phyloP scores from a whole-genome alignment of 2,888 invertebrate genomes.

The Drosophila engyochracea region DNA sequence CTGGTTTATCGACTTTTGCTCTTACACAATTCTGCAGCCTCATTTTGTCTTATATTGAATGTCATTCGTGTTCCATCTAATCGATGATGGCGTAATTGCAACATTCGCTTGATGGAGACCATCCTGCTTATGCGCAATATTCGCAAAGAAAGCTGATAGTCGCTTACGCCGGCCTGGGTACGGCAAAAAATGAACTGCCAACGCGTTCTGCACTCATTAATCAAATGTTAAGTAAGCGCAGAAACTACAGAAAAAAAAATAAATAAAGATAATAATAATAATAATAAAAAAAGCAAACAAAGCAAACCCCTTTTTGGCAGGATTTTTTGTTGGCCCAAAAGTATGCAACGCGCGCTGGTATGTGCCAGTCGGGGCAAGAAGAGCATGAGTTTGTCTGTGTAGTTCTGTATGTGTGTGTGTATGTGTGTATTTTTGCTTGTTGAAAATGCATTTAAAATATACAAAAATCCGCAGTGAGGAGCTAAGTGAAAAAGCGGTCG shows the following conservation, averaged over 20 bases:
- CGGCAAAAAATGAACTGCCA: constrained; percentile 75
- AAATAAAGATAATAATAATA: background rate
- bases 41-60: constrained; percentile 23
- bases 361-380: constrained; percentile 6
- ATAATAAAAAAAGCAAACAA: constrained; percentile 23
- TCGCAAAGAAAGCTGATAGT: constrained; percentile 24
- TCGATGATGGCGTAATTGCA: constrained; percentile 60
- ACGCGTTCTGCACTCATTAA: constrained; percentile 73
- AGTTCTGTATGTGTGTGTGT: constrained; percentile 3
- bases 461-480: constrained; percentile 69
- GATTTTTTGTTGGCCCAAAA: constrained; percentile 55
- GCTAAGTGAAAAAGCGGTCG: constrained; percentile 75
- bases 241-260: constrained; percentile 17
- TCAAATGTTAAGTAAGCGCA: constrained; percentile 77
- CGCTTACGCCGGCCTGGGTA: constrained; percentile 38
- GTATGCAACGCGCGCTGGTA: constrained; percentile 54
- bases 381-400: background rate
- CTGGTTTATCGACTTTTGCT: constrained; percentile 27
- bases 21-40: background rate
- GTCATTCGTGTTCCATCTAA: constrained; percentile 22
- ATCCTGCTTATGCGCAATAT: constrained; percentile 72
- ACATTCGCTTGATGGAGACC: constrained; percentile 22
- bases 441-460: constrained; percentile 80
- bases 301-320: constrained; percentile 55
- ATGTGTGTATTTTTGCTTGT: constrained; percentile 46